Conservation (phyloP, 2,797 vertebrate species). For the Hipposideros larvatus region DNA sequence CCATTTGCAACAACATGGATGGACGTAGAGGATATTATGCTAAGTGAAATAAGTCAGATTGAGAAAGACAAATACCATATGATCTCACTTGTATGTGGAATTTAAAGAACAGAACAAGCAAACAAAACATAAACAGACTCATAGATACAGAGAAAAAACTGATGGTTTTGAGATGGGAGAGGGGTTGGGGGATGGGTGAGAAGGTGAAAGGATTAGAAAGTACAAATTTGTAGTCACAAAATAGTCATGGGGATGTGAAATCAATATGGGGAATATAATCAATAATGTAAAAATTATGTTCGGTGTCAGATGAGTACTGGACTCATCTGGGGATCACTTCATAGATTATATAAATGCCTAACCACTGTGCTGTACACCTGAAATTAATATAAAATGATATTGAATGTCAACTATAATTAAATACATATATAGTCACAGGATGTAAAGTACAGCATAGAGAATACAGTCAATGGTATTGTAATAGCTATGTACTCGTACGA, state of each 20-base stretch:
- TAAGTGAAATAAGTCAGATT: background rate
- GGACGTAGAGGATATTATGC: background rate
- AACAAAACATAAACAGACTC: background rate
- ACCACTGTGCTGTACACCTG: too few relatives aligned
- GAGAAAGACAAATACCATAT: background rate
- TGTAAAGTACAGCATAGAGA: too few relatives aligned
- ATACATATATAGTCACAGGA: too few relatives aligned
- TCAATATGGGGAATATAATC: background rate
- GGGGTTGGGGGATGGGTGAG: background rate
- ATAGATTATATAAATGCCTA: too few relatives aligned
- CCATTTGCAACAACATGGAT: background rate
- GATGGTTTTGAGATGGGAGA: background rate
- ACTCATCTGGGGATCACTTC: background rate
- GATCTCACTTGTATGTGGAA: background rate
- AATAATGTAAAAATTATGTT: background rate
- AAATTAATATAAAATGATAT: too few relatives aligned
- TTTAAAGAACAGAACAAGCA: background rate
- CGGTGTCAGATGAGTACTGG: background rate
- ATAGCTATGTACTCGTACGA: too few relatives aligned
- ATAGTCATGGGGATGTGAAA: background rate
- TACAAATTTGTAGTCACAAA: background rate
- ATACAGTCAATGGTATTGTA: too few relatives aligned
- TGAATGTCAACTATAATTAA: too few relatives aligned
- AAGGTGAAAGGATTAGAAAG: background rate
- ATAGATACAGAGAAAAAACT: background rate